Base-by-base conservation (phyloP, 2,797 vertebrate genomes). In the Acestrorhynchus altus region DNA sequence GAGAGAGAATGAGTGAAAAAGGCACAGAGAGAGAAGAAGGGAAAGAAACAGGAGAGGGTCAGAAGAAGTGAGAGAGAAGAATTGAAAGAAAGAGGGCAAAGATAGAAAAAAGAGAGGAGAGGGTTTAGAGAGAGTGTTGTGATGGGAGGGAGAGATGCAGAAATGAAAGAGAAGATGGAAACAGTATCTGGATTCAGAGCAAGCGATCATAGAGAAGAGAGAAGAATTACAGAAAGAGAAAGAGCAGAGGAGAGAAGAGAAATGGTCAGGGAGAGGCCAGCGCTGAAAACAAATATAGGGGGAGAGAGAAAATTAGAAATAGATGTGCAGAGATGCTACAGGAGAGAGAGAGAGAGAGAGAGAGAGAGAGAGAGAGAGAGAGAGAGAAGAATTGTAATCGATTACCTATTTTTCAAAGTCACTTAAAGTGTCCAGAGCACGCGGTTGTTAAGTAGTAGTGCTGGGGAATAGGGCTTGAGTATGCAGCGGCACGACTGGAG, bases 391-490 rank as follows among this genome's bases (percentile, higher is more conserved):
- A 94, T 94, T 94, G 92, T 95, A 95, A 96, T 96, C 93, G 94
- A 96, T 96, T 95, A 94, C 92, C 94, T 95, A 95, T 96, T 96
- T 96, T 93, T 95, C 95, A 96, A 96, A 95, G 94, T 96, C 95
- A 95, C 94, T 96, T 96, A 95, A 93, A 92, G 89, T 90, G 90
- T 91, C 92, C 91, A 92, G 90, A 89, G 94, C 92, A 92, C 91
- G 91, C 83, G 89, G 86, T 89, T 89, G 94, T 83, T 93, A 94
- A 95, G 93, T 90, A 94, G 93, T 90, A 87, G 85, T 81, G 86
- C 83, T 47, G 86, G 80, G 81, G 89, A 92, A 92, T 90, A 83
- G 83, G 86, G 85, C 84, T 90, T 92, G 88, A 86, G 92, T 94
- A 96, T 96, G 94, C 95, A 83, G 89, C 89, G 90, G 90, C 96